Evolutionary conservation across 1,140 invertebrate genomes (phyloP).

Genomic region (Bicyclus anynana): DNA sequence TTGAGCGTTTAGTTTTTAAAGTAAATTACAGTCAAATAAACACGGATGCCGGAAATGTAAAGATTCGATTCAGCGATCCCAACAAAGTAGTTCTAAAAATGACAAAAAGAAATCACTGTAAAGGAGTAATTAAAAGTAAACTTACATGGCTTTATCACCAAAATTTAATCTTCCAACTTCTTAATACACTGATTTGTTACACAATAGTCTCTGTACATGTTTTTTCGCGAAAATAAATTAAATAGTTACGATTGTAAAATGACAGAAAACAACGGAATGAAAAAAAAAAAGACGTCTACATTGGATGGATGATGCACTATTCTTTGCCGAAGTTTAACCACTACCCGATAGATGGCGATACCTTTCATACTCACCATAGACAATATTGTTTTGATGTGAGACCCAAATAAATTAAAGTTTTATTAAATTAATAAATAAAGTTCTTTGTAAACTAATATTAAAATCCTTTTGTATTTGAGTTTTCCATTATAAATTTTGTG

Average conservation of each 20-base stretch:
- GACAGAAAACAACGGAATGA: slow-evolving; percentile 68
- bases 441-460: no score
- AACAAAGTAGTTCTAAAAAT: slow-evolving; percentile 18
- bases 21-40: background rate
- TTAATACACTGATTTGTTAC: slow-evolving; percentile 39
- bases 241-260: slow-evolving; percentile 59
- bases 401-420: slow-evolving; percentile 2
- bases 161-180: slow-evolving; percentile 32
- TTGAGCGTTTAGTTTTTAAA: background rate
- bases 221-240: slow-evolving; percentile 47
- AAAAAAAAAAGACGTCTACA: slow-evolving; percentile 67
- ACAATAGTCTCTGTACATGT: slow-evolving; percentile 48
- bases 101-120: slow-evolving; percentile 52
- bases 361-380: slow-evolving; percentile 40
- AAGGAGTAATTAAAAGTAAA: slow-evolving; percentile 45
- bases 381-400: slow-evolving; percentile 17
- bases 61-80: slow-evolving; percentile 22
- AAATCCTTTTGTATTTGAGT: no score
- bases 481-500: no score
- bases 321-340: slow-evolving; percentile 30
- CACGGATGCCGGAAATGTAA: slow-evolving; percentile 11
- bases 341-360: slow-evolving; percentile 51
- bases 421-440: no score
- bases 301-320: slow-evolving; percentile 56
- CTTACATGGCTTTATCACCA: slow-evolving; percentile 54